Percentiles rank a stretch among this genome's conserved stretches.
phyloP scores from a whole-genome alignment of 2,797 vertebrate genomes.

The Mustela erminea region DNA sequence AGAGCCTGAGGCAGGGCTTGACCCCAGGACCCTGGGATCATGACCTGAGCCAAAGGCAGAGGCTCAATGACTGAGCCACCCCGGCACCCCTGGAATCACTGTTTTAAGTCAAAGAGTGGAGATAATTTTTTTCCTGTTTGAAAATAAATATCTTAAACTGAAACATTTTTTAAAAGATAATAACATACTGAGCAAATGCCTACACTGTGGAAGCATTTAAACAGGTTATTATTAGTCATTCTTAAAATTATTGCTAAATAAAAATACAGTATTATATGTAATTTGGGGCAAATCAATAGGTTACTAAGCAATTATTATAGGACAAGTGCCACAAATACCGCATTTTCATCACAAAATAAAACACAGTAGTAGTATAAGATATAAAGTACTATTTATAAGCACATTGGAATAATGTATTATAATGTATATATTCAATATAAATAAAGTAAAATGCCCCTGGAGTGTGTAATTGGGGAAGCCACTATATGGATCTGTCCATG shows the following conservation, averaged over 20 bases:
- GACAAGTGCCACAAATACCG: not conserved
- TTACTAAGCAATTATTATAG: constrained; percentile 25
- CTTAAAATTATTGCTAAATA: constrained; percentile 53
- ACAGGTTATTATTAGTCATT: constrained; percentile 23
- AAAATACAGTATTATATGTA: constrained; percentile 25
- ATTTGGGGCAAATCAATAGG: constrained; percentile 5
- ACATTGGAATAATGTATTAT: constrained; percentile 27
- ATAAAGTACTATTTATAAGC: not conserved
- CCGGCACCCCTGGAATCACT: not conserved
- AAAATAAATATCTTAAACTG: constrained; percentile 37
- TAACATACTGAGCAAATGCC: constrained; percentile 45
- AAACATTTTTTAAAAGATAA: constrained; percentile 55
- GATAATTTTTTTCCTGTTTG: constrained; percentile 33
- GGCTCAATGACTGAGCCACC: no score
- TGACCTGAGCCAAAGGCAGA: no score
- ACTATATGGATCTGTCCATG: constrained; percentile 4
- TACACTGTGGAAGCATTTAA: constrained; percentile 45
- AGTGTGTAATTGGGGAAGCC: not conserved
- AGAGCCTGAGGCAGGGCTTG: no score
- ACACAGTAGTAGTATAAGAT: not conserved
- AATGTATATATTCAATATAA: not conserved
- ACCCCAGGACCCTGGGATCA: no score
- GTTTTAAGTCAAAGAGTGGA: not conserved
- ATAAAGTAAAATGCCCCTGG: constrained; percentile 13
- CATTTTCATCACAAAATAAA: constrained; percentile 60